A percentile compares a stretch with the other conserved stretches of the same genome.
phyloP scores from a whole-genome alignment of 2,888 invertebrate genomes.

The Napeogenes inachia region DNA sequence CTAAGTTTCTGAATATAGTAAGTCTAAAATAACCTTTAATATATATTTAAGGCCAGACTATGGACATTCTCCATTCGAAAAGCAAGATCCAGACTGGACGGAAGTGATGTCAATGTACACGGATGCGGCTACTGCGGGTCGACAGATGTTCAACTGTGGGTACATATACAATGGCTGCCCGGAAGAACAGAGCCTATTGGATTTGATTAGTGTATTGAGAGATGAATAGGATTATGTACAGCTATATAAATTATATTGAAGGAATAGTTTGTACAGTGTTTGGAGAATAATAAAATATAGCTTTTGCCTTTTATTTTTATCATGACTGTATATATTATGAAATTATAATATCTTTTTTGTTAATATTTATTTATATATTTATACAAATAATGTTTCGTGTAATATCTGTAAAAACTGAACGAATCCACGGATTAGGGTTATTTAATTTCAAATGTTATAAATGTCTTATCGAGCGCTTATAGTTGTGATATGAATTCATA shows the following conservation, averaged over 20 bases:
- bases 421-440: too few relatives aligned
- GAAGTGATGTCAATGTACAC: conserved; percentile 66
- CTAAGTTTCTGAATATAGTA: too few relatives aligned
- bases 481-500: too few relatives aligned
- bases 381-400: too few relatives aligned
- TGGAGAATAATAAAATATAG: neutral
- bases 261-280: neutral
- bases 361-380: too few relatives aligned
- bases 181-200: conserved; percentile 79
- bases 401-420: too few relatives aligned
- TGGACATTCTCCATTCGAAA: conserved; percentile 69
- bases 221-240: conserved; percentile 41
- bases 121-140: conserved; percentile 80
- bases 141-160: conserved; percentile 80
- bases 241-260: conserved; percentile 10
- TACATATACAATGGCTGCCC: conserved; percentile 80
- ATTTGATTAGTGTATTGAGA: conserved; percentile 68
- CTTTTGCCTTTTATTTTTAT: too few relatives aligned
- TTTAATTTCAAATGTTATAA: too few relatives aligned
- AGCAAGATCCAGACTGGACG: conserved; percentile 52
- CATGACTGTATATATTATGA: too few relatives aligned
- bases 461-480: too few relatives aligned
- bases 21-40: neutral
- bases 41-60: conserved; percentile 75
- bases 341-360: too few relatives aligned